Evolutionary conservation across 1,140 invertebrate genomes (phyloP).

Genomic region (Brachionus rotundiformis): DNA sequence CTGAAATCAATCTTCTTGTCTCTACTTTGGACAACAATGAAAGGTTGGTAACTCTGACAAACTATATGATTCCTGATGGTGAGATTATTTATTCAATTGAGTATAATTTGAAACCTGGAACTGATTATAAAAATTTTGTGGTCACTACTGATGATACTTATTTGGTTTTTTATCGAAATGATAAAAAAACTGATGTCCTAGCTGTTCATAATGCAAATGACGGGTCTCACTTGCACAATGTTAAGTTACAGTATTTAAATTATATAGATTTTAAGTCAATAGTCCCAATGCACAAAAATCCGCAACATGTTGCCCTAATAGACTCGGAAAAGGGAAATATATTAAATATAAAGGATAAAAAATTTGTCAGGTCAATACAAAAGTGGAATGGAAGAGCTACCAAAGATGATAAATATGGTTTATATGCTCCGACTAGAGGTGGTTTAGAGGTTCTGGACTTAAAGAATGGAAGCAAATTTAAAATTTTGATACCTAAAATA

Average conservation of each 20-base stretch:
- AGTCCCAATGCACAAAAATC: constrained; percentile 77
- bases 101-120: constrained; percentile 64
- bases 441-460: constrained; percentile 74
- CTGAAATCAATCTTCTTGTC: not conserved
- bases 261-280: constrained; percentile 61
- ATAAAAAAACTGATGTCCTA: constrained; percentile 81
- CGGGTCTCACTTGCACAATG: constrained; percentile 76
- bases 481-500: constrained; percentile 78
- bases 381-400: constrained; percentile 67
- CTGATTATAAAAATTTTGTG: constrained; percentile 67
- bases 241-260: constrained; percentile 60
- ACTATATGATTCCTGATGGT: constrained; percentile 66
- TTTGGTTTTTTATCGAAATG: constrained; percentile 76
- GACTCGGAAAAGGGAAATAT: constrained; percentile 51
- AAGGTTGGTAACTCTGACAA: constrained; percentile 57
- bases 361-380: constrained; percentile 64
- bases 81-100: constrained; percentile 79
- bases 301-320: constrained; percentile 37
- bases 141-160: constrained; percentile 78
- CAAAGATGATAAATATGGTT: constrained; percentile 73
- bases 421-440: constrained; percentile 86
- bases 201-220: constrained; percentile 80
- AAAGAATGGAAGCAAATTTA: constrained; percentile 54
- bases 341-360: constrained; percentile 51
- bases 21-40: constrained; percentile 51